Conservation (phyloP, 2,113 vertebrate genomes). For the Zosterops borbonicus region DNA sequence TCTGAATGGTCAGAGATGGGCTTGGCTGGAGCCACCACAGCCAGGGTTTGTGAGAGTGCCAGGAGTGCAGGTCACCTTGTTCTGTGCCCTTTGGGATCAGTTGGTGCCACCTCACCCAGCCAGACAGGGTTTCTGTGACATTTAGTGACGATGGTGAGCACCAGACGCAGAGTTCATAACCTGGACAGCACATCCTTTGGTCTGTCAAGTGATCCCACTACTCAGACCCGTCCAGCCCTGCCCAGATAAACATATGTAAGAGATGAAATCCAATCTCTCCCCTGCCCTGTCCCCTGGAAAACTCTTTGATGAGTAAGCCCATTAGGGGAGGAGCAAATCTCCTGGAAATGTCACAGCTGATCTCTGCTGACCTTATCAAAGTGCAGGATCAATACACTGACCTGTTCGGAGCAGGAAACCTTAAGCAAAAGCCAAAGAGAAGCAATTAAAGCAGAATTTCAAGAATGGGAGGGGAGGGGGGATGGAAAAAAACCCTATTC, state of each 20-base stretch:
- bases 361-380: slow-evolving; percentile 81
- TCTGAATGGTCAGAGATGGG: not conserved
- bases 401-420: slow-evolving; percentile 37
- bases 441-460: slow-evolving; percentile 68
- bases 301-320: slow-evolving; percentile 59
- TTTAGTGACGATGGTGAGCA: accelerated
- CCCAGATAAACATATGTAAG: slow-evolving; percentile 7
- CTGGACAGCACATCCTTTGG: not conserved
- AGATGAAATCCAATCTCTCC: not conserved
- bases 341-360: slow-evolving; percentile 73
- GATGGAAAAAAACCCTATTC: not conserved
- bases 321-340: slow-evolving; percentile 61
- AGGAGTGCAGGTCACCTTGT: not conserved
- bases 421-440: slow-evolving; percentile 65
- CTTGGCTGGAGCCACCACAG: not conserved
- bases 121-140: accelerated
- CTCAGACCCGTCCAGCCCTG: not conserved
- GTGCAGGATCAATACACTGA: slow-evolving; percentile 74
- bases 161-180: not conserved
- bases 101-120: not conserved
- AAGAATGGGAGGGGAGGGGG: not conserved
- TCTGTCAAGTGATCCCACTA: not conserved
- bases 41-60: not conserved
- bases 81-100: not conserved
- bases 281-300: slow-evolving; percentile 25